Evolutionary conservation across 2,888 invertebrate genomes (phyloP).

Genomic region (Hololepta plana): DNA sequence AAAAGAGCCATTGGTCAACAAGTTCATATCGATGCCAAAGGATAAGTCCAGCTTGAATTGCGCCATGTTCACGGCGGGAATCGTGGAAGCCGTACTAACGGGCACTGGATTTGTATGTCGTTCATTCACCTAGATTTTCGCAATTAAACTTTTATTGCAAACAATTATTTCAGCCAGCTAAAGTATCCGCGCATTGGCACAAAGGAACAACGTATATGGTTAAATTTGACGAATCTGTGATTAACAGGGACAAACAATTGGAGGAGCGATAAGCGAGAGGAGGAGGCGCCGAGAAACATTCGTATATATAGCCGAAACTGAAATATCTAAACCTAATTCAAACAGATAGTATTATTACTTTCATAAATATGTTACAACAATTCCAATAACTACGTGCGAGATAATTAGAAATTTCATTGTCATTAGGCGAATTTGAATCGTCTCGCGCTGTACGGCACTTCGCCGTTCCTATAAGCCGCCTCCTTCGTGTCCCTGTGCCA

Average conservation of each 20-base stretch:
- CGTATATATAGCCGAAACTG: too few relatives aligned
- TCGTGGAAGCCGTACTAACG: constrained; percentile 88
- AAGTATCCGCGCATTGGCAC: constrained; percentile 98
- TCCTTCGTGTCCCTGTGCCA: constrained; percentile 35
- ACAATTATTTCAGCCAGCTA: constrained; percentile 63
- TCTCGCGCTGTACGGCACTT: constrained; percentile 59
- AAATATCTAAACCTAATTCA: too few relatives aligned
- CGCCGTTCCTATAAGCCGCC: constrained; percentile 42
- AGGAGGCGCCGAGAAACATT: too few relatives aligned
- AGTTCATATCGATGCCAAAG: constrained; percentile 92
- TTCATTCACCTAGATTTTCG: constrained; percentile 2
- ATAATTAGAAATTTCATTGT: too few relatives aligned
- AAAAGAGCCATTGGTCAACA: constrained; percentile 89
- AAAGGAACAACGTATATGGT: constrained; percentile 99
- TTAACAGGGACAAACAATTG: constrained; percentile 75
- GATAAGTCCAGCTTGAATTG: constrained; percentile 96
- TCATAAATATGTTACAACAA: too few relatives aligned
- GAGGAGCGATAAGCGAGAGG: constrained; percentile 55
- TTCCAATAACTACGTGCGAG: too few relatives aligned
- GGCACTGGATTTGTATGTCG: constrained; percentile 89
- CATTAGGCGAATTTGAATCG: constrained; percentile 44
- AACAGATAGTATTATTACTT: too few relatives aligned
- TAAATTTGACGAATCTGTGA: constrained; percentile 87
- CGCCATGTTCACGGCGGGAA: constrained; percentile 96
- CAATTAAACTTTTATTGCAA: not conserved